A percentile compares a stretch with the other conserved stretches of the same genome.
phyloP scores from a whole-genome alignment of 92 coral and sea anemone species.

The Porites rus region DNA sequence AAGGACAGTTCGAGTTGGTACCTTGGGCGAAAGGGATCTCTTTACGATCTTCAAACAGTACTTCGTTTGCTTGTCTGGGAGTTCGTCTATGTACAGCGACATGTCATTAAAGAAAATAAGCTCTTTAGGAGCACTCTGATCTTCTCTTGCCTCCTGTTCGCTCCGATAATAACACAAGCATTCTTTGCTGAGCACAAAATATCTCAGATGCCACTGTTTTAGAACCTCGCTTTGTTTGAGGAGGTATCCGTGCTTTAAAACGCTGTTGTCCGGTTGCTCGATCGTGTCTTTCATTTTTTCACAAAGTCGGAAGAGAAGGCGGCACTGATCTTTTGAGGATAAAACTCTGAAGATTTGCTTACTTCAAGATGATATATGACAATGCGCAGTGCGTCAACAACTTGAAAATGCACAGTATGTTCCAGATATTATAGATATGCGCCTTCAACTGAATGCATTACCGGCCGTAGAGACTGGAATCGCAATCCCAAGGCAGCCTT shows the following conservation, averaged over 20 bases:
- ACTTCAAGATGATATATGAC: too few species aligned
- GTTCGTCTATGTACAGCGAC: conserved; percentile 82
- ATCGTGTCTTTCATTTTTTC: not conserved
- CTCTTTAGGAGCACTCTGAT: conserved; percentile 69
- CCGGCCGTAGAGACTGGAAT: not conserved
- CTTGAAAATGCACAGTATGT: not conserved
- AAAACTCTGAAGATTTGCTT: too few species aligned
- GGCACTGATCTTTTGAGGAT: not conserved
- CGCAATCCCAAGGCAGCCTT: too few species aligned
- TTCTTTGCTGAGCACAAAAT: conserved; percentile 86
- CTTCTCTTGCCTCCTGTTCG: conserved; percentile 62
- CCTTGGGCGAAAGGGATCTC: conserved; percentile 35
- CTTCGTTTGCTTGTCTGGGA: conserved; percentile 70
- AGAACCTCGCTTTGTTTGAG: conserved; percentile 86
- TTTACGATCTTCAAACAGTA: conserved; percentile 82
- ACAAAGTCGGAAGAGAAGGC: not conserved
- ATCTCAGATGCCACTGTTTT: conserved; percentile 86
- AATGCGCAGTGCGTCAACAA: not conserved
- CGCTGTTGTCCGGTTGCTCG: not conserved
- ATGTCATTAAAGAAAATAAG: conserved; percentile 88
- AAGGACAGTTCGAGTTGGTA: conserved; percentile 3
- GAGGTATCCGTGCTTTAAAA: conserved; percentile 76
- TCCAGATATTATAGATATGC: not conserved
- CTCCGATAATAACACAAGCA: conserved; percentile 84
- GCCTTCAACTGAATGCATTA: not conserved